phyloP scores from a whole-genome alignment of 2,888 invertebrate genomes.

The Andrena trimmerana region DNA sequence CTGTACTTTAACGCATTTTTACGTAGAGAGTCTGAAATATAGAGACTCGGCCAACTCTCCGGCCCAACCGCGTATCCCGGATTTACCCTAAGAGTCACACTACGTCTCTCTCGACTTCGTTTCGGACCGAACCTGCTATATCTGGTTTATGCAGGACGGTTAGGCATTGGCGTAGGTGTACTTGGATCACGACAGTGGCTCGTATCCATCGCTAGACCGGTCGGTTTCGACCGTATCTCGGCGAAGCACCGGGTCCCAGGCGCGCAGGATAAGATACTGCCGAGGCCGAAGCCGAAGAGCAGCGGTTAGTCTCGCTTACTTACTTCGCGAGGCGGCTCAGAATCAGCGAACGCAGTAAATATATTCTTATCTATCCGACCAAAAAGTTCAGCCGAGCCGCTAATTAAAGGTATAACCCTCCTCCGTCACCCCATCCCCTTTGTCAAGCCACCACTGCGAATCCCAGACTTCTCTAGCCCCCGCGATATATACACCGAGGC shows the following conservation, averaged over 20 bases:
- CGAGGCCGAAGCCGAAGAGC: slow-evolving; percentile 67
- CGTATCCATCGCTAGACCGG: slow-evolving; percentile 69
- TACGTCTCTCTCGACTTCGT: too few relatives aligned
- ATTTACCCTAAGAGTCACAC: too few relatives aligned
- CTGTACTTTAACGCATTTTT: too few relatives aligned
- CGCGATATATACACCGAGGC: background rate
- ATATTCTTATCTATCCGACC: slow-evolving; percentile 81
- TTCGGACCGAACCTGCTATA: too few relatives aligned
- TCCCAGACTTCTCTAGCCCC: slow-evolving; percentile 29
- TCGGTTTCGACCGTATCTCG: slow-evolving; percentile 68
- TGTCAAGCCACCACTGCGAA: slow-evolving; percentile 34
- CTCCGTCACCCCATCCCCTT: slow-evolving; percentile 54
- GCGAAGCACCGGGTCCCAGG: slow-evolving; percentile 41
- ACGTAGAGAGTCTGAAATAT: too few relatives aligned
- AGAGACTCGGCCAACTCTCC: too few relatives aligned
- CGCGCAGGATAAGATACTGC: slow-evolving; percentile 74
- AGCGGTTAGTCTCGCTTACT: slow-evolving; percentile 71
- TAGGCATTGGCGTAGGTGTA: too few relatives aligned
- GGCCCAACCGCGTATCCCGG: too few relatives aligned
- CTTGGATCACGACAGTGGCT: slow-evolving; percentile 59
- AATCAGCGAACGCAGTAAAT: slow-evolving; percentile 76
- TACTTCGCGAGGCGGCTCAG: slow-evolving; percentile 53
- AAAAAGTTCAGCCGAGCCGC: slow-evolving; percentile 80
- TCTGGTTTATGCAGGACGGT: too few relatives aligned
- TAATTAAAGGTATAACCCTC: slow-evolving; percentile 81